Evolutionary conservation across 2,113 vertebrate genomes (phyloP), one percentile per base, ranked within the genome.

Genomic region (Ciconia maguari): DNA sequence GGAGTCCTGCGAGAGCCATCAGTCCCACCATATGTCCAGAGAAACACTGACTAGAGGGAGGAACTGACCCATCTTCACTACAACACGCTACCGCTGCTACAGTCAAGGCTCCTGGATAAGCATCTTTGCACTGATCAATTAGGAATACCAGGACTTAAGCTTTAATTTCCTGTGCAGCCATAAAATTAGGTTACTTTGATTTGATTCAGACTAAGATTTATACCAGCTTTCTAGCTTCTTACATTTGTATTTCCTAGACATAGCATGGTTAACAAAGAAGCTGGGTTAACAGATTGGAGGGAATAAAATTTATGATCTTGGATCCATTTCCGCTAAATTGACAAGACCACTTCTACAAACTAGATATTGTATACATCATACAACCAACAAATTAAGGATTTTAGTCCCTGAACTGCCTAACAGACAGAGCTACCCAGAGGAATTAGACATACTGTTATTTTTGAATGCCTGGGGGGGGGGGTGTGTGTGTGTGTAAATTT

Each of bases 241-340:
- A 44, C 19, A 88, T 83, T 74, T 85, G 13, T 90, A 83, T 85
- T 94, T 94, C 70, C 78, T 83, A 88, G 81, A 79, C 4, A 20
- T 16, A 55, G 54, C 66, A 77, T 1, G 19, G 66, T 91, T 86
- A 95, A 91, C 78, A 92, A 93, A 83, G 75, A 29, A 72, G 74
- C 76, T 20, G 18, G 46, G 64, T 71, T 90, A 93, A 93, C 90
- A 93, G 94, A 95, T 90, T 83, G 88, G 55, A 87, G 55, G 41
- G 54, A 93, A 95, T 90, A 90, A 95, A 95, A 93, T 2, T 72
- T n/a, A 93, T 64, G 76, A 78, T 89, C 92, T 81, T 77, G 77
- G 83, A 96, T 74, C 51, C 62, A 70, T 70, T 92, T 93, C 68
- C 65, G 64, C 88, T 87, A 93, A 95, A 93, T 1, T 89, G 83